These are phyloP conservation scores for Tanytarsus gracilentus DNA, from an alignment of 2,888 invertebrate species.

Conservation along the genomic window DNA sequence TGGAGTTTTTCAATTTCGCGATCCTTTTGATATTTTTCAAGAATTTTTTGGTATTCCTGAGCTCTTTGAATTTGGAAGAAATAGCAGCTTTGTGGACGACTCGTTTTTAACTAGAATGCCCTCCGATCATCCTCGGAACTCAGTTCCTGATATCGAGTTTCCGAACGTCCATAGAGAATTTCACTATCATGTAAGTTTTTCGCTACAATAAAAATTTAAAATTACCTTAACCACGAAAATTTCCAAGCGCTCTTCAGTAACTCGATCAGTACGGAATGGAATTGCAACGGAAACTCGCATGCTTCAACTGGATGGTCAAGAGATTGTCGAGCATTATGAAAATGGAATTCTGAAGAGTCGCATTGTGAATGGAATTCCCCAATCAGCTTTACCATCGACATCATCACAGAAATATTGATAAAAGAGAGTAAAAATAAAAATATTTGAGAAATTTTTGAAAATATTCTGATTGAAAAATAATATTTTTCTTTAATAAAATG, in stretches of 20 bases:
- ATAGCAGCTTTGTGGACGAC: too few relatives aligned
- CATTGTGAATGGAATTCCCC: background rate
- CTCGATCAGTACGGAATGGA: background rate
- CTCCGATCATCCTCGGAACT: background rate
- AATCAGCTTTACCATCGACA: background rate
- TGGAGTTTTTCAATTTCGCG: background rate
- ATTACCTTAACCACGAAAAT: background rate
- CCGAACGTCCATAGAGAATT: background rate
- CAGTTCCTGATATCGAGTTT: background rate
- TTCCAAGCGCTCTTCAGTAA: background rate
- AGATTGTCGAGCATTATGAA: background rate
- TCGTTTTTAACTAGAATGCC: too few relatives aligned
- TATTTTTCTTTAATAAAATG: too few relatives aligned
- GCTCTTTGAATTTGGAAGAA: background rate
- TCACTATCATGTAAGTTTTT: background rate
- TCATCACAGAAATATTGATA: background rate
- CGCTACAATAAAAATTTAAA: background rate
- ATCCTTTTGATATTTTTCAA: constrained; percentile 1
- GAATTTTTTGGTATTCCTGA: background rate
- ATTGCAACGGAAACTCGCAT: background rate
- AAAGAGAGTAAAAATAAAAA: too few relatives aligned
- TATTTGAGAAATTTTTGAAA: too few relatives aligned
- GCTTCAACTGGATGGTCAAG: background rate
- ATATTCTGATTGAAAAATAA: too few relatives aligned
- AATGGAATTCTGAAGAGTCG: constrained; percentile 2